Base-by-base conservation (phyloP, 2,888 invertebrate genomes). In the Argyresthia goedartella region DNA sequence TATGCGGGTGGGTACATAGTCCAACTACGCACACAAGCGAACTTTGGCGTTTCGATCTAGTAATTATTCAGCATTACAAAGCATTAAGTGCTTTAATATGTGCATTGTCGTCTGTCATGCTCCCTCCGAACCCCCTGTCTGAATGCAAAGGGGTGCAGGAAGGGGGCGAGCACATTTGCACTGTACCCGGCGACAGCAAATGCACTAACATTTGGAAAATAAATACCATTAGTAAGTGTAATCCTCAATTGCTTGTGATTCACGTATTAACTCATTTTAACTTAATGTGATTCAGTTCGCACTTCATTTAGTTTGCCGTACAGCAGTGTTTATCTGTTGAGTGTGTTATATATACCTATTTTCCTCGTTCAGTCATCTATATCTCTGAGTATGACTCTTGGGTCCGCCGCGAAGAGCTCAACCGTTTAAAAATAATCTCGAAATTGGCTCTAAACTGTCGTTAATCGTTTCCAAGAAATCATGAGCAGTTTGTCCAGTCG, bases 31-130 rank as follows among this genome's bases (percentile, higher is more conserved):
- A 39, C 15, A 15, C 48, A 8, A 35, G 15, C 13, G 25, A n/a
- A 13, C 48, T 15, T 7, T 34, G 42, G 41, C 50, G n/a, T 75
- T 70, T 65, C 69, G 16, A 14, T 16, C 56, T 53, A 55, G 68
- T 78, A 79, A 79, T 81, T 81, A 82, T 76, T 73, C 64, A 64
- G 68, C 73, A 76, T 78, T 73, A 75, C 64, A 62, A 65, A 59
- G 64, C 62, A 67, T 55, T 66, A 66, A 66, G 59, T 71, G 63
- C 64, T 68, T 71, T 71, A 65, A 67, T 67, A 71, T 69, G 56
- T 60, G 62, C 62, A 58, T 62, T 61, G 61, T 60, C 49, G 54
- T 51, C 42, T 25, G 25, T 25, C 25, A 6, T 25, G 25, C 25
- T 25, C 25, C 25, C 25, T 4, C 35, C 14, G 54, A 52, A 41